Percentiles rank a stretch among this genome's conserved stretches.
Conservation (phyloP, 2,888 invertebrate genomes). For the Drosophila paramelanica region DNA sequence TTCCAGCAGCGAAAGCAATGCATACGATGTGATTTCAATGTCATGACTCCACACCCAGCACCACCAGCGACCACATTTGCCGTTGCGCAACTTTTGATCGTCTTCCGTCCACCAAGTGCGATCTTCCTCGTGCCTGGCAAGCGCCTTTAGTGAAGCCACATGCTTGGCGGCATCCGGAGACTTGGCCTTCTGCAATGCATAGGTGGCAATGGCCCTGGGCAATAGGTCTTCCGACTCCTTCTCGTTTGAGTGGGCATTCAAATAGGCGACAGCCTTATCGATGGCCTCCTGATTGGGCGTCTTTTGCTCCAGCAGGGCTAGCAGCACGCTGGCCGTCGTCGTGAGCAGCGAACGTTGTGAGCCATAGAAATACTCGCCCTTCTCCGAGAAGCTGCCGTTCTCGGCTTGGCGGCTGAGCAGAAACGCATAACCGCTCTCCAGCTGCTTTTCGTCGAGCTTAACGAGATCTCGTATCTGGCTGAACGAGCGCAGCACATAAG, state of each 20-base stretch:
- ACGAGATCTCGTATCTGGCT: conserved; percentile 89
- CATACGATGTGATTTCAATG: conserved; percentile 80
- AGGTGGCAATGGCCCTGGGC: conserved; percentile 90
- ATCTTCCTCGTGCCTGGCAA: conserved; percentile 87
- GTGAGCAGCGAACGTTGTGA: conserved; percentile 89
- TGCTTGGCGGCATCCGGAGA: conserved; percentile 88
- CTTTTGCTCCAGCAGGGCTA: conserved; percentile 89
- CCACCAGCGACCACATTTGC: conserved; percentile 74
- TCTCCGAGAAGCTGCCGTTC: conserved; percentile 92
- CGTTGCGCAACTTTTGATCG: conserved; percentile 81
- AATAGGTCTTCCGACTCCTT: conserved; percentile 89
- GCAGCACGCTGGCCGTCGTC: conserved; percentile 91
- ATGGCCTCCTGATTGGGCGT: conserved; percentile 87
- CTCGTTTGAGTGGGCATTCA: conserved; percentile 87
- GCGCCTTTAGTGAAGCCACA: conserved; percentile 85
- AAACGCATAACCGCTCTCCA: conserved; percentile 89
- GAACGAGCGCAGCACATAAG: conserved; percentile 92
- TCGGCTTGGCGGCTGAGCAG: conserved; percentile 88
- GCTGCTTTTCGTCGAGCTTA: conserved; percentile 88
- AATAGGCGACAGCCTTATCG: conserved; percentile 91
- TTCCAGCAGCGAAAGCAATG: conserved; percentile 79
- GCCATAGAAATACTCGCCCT: conserved; percentile 89
- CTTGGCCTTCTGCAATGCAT: conserved; percentile 91
- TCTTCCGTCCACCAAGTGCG: conserved; percentile 93
- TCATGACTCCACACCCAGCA: conserved; percentile 84